Base-by-base conservation (phyloP, 92 coral and sea anemone genomes). In the Heliopora coerulea region DNA sequence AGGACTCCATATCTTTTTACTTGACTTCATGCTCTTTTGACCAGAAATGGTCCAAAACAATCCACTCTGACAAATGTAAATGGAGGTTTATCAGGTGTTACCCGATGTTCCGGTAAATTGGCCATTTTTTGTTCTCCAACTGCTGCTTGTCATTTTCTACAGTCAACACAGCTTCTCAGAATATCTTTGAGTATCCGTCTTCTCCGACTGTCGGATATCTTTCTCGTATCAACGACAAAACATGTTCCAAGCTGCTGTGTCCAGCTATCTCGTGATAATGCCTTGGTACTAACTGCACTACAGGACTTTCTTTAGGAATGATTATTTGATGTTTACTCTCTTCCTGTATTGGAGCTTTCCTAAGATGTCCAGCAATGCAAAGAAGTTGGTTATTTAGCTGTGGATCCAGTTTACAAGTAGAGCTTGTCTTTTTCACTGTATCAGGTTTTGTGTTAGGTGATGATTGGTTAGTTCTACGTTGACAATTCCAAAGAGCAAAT, bases 61-160 rank as follows among this genome's bases (percentile, higher is more conserved):
- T 63, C 72, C 17, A 63, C 42, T 27, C 72, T 42, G 13, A 42
- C 31, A 49, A 34, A 34, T 9, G 72, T 63, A 24, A 63, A 63
- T 14, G 72, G 72, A 5, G 72, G 72, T 28, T 63, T 33, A 4
- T 63, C 72, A 21, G 72, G 72, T 8, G 72, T 37, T 4, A 37
- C 11, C 11, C 42, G 4, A 11, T 4, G 6, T 37, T 37, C 42
- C 11, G 42, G 6, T 20, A 63, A 19, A 34, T 79, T 66, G n/a
- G 77, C 83, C 83, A 79, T 79, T 39, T 67, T 79, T 49, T 67
- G 83, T 52, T 65, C 28, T 26, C 62, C 54, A 23, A 25, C 66
- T 52, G 74, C 30, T 25, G 33, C 23, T 26, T 57, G 84, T 27
- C 84, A 23, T 8, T 31, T 19, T 72, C 39, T 40, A 49, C 84